Conservation (phyloP, 1,140 invertebrate genomes). For the Drosophila repletoides region DNA sequence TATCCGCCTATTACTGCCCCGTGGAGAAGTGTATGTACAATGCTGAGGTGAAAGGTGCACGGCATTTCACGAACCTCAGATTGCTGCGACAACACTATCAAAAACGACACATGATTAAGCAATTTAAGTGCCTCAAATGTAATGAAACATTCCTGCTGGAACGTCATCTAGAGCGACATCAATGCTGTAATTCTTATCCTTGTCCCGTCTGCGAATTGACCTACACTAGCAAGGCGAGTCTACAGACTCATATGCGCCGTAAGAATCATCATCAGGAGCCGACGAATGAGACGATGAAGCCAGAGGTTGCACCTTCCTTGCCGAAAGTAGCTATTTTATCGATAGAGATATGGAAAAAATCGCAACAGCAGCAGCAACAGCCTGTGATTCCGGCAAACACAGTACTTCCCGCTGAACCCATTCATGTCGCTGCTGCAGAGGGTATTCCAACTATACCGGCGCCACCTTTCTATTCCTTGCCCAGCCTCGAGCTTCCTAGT, state of each 20-base stretch:
- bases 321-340: conserved; percentile 41
- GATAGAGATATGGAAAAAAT: conserved; percentile 24
- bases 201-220: conserved; percentile 50
- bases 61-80: conserved; percentile 74
- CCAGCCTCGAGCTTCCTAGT: conserved; percentile 35
- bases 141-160: conserved; percentile 85
- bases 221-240: conserved; percentile 54
- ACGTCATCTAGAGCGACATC: conserved; percentile 83
- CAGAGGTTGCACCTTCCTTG: neutral
- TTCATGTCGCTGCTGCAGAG: neutral
- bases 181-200: conserved; percentile 83
- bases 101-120: conserved; percentile 85
- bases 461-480: conserved; percentile 16
- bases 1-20: conserved; percentile 47
- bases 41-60: conserved; percentile 7
- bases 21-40: conserved; percentile 49
- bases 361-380: conserved; percentile 10
- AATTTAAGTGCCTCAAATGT: conserved; percentile 83
- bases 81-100: conserved; percentile 84
- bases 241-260: conserved; percentile 60
- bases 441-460: neutral
- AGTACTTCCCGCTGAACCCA: neutral
- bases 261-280: conserved; percentile 59
- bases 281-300: neutral
- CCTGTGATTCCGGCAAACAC: neutral